Evolutionary conservation across 2,113 vertebrate species (phyloP).

Genomic region (Garra rufa): DNA sequence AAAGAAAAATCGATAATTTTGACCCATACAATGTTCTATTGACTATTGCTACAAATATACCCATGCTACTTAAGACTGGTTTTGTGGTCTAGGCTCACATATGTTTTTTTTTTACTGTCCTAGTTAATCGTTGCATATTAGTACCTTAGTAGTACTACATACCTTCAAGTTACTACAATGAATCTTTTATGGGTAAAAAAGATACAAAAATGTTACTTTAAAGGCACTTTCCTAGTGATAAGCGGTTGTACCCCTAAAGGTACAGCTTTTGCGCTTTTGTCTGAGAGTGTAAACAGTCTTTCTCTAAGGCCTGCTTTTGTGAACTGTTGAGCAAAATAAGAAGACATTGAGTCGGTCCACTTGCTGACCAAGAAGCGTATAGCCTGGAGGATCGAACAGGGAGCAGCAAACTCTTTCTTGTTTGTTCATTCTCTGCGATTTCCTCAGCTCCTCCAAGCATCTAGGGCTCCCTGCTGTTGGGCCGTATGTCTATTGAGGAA

Average conservation of each 20-base stretch:
- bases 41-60: too few species aligned
- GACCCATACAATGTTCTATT: too few species aligned
- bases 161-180: not conserved
- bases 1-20: too few species aligned
- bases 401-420: not conserved
- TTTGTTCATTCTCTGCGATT: not conserved
- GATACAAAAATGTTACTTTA: not conserved
- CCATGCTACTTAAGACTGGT: too few species aligned
- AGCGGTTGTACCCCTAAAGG: not conserved
- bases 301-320: not conserved
- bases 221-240: not conserved
- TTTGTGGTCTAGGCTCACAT: too few species aligned
- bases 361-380: conserved; percentile 6
- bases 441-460: not conserved
- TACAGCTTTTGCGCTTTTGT: not conserved
- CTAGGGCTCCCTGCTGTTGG: not conserved
- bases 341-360: not conserved
- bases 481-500: conserved; percentile 2
- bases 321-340: not conserved
- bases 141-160: not conserved
- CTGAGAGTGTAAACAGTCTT: not conserved
- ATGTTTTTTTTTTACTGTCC: too few species aligned
- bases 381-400: not conserved
- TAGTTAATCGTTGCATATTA: not conserved
- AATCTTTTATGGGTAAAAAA: not conserved